Conservation (phyloP, 1,140 invertebrate genomes). For the Bombus vancouverensis region DNA sequence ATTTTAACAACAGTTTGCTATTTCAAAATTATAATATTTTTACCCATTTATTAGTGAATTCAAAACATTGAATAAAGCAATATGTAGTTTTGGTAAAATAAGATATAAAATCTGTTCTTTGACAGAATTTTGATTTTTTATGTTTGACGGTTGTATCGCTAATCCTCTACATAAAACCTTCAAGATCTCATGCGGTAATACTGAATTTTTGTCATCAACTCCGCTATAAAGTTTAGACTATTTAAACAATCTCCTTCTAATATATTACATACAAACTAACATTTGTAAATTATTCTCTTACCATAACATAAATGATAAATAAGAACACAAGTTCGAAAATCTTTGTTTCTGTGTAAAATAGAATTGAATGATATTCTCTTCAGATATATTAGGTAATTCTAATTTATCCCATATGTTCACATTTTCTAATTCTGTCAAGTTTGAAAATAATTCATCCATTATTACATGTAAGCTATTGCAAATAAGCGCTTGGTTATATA, state of each 20-base stretch:
- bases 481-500: slow-evolving; percentile 71
- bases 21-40: slow-evolving; percentile 6
- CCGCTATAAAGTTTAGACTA: slow-evolving; percentile 64
- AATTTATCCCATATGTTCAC: slow-evolving; percentile 60
- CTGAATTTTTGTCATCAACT: slow-evolving; percentile 65
- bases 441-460: slow-evolving; percentile 72
- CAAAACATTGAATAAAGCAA: slow-evolving; percentile 70
- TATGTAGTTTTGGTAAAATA: slow-evolving; percentile 72
- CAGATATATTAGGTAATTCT: slow-evolving; percentile 67
- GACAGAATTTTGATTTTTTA: slow-evolving; percentile 62
- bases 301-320: slow-evolving; percentile 74
- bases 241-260: slow-evolving; percentile 24
- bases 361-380: slow-evolving; percentile 70
- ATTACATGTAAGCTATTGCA: slow-evolving; percentile 75
- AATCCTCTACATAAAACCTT: slow-evolving; percentile 70
- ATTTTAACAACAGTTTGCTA: background rate
- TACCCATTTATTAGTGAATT: slow-evolving; percentile 73
- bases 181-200: slow-evolving; percentile 70
- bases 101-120: slow-evolving; percentile 66
- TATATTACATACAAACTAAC: slow-evolving; percentile 1
- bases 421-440: slow-evolving; percentile 63
- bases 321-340: slow-evolving; percentile 74
- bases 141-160: slow-evolving; percentile 66
- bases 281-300: slow-evolving; percentile 51
- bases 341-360: slow-evolving; percentile 69